Percentiles rank a stretch among this genome's conserved stretches.
Conservation (phyloP, 64 coral and sea anemone genomes). For the Montipora sp. region DNA sequence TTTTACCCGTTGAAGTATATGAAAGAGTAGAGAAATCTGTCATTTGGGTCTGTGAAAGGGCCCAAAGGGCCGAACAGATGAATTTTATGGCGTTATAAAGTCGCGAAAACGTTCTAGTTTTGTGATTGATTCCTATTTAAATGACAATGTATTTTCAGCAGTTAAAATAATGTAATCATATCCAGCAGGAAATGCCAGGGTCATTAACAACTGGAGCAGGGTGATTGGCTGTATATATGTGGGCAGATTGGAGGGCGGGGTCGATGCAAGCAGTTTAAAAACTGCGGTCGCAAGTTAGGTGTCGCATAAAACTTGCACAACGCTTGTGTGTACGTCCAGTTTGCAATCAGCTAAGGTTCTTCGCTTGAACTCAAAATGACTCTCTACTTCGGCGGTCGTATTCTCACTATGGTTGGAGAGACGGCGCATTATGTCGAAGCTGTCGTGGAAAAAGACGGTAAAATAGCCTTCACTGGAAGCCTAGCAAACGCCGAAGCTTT, state of each 20-base stretch:
- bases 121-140: too few species aligned
- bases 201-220: not conserved
- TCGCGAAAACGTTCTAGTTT: too few species aligned
- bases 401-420: slow-evolving; percentile 53
- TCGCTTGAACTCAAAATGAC: slow-evolving; percentile 10
- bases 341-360: not conserved
- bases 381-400: slow-evolving; percentile 43
- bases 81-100: too few species aligned
- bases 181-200: not conserved
- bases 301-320: not conserved
- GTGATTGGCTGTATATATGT: not conserved
- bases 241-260: not conserved
- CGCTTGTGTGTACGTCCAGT: not conserved
- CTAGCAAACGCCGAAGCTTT: not conserved
- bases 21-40: too few species aligned
- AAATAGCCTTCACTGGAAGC: slow-evolving; percentile 54
- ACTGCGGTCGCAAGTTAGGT: not conserved
- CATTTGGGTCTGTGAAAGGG: too few species aligned
- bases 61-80: too few species aligned
- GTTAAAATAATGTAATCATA: not conserved
- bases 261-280: not conserved
- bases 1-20: too few species aligned
- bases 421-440: slow-evolving; percentile 49
- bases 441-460: slow-evolving; percentile 52
- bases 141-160: too few species aligned